Conservation (phyloP, 2,797 vertebrate species). For the Ctenochaetus hawaiiensis region DNA sequence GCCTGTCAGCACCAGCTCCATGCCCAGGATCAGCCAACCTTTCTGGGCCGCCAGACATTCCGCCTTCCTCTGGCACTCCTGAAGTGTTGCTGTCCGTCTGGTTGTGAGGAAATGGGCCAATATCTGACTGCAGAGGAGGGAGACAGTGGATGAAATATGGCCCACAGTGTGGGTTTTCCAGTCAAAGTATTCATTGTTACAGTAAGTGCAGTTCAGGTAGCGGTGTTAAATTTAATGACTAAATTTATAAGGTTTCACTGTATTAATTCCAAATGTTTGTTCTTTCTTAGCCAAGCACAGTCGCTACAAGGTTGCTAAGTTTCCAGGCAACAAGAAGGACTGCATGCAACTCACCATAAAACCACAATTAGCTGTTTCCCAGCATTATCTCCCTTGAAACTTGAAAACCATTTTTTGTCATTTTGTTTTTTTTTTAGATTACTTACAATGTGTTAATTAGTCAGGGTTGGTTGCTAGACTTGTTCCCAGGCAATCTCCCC, state of each 20-base stretch:
- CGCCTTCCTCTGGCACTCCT: conserved; percentile 51
- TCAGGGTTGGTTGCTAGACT: too few relatives aligned
- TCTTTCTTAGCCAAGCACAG: too few relatives aligned
- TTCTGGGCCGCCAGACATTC: conserved; percentile 49
- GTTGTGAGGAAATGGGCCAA: conserved; percentile 87
- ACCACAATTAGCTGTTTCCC: not conserved
- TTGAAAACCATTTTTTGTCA: too few relatives aligned
- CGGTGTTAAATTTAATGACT: too few relatives aligned
- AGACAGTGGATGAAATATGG: conserved; percentile 10
- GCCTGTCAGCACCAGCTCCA: conserved; percentile 61
- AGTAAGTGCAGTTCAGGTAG: too few relatives aligned
- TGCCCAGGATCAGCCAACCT: conserved; percentile 34
- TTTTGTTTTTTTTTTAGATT: too few relatives aligned
- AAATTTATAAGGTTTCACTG: too few relatives aligned
- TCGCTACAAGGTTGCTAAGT: too few relatives aligned
- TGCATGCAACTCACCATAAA: not conserved
- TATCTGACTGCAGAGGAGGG: conserved; percentile 88
- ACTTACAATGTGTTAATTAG: not conserved
- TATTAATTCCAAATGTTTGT: too few relatives aligned
- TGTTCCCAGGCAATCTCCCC: too few relatives aligned
- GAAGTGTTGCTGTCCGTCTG: conserved; percentile 68
- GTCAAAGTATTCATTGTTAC: not conserved
- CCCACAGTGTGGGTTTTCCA: conserved; percentile 39
- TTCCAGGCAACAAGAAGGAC: too few relatives aligned
- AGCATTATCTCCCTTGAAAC: not conserved